Base-by-base conservation (phyloP, 1,140 invertebrate species). In the Drosophila triauraria region DNA sequence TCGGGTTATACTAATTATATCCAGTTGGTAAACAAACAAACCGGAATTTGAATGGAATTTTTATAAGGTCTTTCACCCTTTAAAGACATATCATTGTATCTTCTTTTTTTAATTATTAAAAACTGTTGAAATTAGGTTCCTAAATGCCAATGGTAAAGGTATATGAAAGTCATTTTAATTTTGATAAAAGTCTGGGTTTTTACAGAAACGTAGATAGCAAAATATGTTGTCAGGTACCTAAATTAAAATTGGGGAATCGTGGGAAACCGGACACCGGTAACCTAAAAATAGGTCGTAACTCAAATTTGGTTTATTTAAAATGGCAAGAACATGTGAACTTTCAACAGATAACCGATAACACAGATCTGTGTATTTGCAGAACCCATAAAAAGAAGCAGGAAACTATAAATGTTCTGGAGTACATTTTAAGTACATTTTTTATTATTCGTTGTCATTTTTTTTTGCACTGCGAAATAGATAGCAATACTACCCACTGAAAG, bases 391-490 rank as follows among this genome's bases (percentile, higher is more conserved):
- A 30, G 13, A 60, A 35, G 13, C 20, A 15, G 38, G 23, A 25
- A 35, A 25, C 7, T 25, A 30, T 13, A n/a, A 17, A 4, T 57
- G n/a, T 20, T 43, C 15, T 25, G 15, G 17, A 15, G 38, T 38
- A 54, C 51, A 35, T 35, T 23, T 15, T 32, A 2, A 8, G 38
- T 57, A 57, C 4, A 40, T 13, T 40, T 10, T 42, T 42, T 27
- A 15, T 17, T 43, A 42, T 2, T 61, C 12, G 5, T 9, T 20
- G 30, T 54, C 10, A 9, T 27, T 4, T 20, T 35, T 42, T 43
- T 20, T n/a, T 27, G 17, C 51, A 23, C 59, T 30, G 9, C 20
- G 20, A 60, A 25, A 17, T 23, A 44, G 27, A 65, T 60, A 44
- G 13, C 13, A 30, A 8, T 12, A 8, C 4, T 17, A 60, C 8